Base-by-base conservation (phyloP, 2,797 vertebrate genomes). In the Notoglanidium macrostoma region DNA sequence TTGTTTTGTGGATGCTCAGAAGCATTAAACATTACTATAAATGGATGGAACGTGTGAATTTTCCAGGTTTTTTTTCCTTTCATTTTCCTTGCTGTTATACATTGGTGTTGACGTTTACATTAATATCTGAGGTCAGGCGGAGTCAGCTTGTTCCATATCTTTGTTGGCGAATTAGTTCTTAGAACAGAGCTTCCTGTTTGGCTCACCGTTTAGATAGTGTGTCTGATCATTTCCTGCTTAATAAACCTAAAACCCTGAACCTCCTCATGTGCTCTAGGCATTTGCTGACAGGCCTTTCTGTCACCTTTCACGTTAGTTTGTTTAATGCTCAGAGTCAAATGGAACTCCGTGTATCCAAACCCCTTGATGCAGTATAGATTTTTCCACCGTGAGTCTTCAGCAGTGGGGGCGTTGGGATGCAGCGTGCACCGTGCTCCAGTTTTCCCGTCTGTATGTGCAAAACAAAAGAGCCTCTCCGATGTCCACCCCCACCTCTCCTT, bases 141-240 rank as follows among this genome's bases (percentile, higher is more conserved):
- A 63, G 29, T 84, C 73, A 70, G 73, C 51, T 57, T 7, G 29
- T 76, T 70, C 49, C 63, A 46, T 55, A 79, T 86, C 55, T 54
- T 6, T 84, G 12, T 23, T 77, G 26, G 11, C 46, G 59, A 59
- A 54, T 67, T 82, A 74, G 57, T 86, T 15, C 29, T 72, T 61
- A 70, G 19, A 67, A 67, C 12, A 74, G 21, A 11, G 8, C 44
- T 85, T 87, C 90, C 89, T 86, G 87, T 86, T 84, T 74, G 57
- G 55, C 35, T 80, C 40, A 59, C 78, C 11, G 2, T 44, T 79
- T 5, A 14, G 79, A 81, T 81, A 70, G 1, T 72, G 90, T 65
- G 63, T 87, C 63, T 55, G 76, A 35, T 84, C 77, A 90, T 87
- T 92, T 94, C 90, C 92, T 93, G 90, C 90, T 83, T 78, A 40